Conservation (phyloP, 2,797 vertebrate genomes). For the Florisuga fusca region DNA sequence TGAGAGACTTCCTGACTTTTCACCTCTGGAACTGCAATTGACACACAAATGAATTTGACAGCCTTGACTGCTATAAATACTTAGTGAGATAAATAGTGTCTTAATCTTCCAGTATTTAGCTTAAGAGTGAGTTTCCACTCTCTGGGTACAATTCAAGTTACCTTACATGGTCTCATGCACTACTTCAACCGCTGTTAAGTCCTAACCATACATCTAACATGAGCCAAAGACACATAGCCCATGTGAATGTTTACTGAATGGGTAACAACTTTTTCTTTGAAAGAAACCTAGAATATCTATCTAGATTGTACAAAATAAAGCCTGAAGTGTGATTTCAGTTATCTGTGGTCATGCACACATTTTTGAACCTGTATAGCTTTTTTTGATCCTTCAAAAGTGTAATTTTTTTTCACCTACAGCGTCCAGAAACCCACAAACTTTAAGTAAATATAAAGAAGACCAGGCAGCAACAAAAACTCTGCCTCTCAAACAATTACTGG, state of each 20-base stretch:
- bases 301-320: neutral
- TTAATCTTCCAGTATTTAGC: neutral
- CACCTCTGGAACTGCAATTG: conserved; percentile 26
- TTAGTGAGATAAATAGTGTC: neutral
- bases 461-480: neutral
- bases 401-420: neutral
- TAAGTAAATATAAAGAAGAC: neutral
- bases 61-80: neutral
- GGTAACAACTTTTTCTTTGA: neutral
- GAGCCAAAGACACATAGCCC: neutral
- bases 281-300: neutral
- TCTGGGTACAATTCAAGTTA: neutral
- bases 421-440: neutral
- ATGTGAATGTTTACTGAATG: neutral
- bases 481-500: neutral
- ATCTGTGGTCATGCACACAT: neutral
- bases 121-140: neutral
- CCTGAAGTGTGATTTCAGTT: neutral
- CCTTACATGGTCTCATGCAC: neutral
- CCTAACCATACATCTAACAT: neutral
- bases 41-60: conserved; percentile 14
- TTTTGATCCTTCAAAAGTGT: neutral
- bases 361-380: neutral
- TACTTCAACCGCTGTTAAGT: neutral
- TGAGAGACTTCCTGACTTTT: conserved; percentile 48